These are phyloP conservation scores for Oscheius myriophilus DNA, from an alignment of 2,888 invertebrate genomes.

Conservation along the genomic window DNA sequence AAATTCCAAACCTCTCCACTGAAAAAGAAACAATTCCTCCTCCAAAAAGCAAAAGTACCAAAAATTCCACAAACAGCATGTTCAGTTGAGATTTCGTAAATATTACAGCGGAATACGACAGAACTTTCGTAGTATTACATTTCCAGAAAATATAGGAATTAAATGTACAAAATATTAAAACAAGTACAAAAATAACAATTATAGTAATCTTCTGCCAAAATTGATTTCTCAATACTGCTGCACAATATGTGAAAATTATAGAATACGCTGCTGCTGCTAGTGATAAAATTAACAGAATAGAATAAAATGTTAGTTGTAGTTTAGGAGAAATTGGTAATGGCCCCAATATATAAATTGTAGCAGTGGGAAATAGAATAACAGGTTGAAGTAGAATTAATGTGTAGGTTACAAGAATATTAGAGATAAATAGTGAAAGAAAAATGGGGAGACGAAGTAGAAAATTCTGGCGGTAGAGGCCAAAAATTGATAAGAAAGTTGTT, in stretches of 20 bases:
- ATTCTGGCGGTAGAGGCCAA: constrained; percentile 13
- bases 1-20: constrained; percentile 20
- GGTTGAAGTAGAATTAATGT: constrained; percentile 14
- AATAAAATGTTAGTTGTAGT: not conserved
- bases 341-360: constrained; percentile 7
- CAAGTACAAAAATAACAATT: not conserved
- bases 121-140: not conserved
- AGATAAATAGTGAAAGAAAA: constrained; percentile 12
- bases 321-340: not conserved
- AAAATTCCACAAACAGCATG: constrained; percentile 9
- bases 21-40: constrained; percentile 12
- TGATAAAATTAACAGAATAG: not conserved
- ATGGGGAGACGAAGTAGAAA: constrained; percentile 21
- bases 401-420: constrained; percentile 12
- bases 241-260: constrained; percentile 10
- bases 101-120: not conserved
- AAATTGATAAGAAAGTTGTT: not conserved
- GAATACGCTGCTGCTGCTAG: constrained; percentile 18
- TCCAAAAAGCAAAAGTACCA: constrained; percentile 13
- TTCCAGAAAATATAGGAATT: constrained; percentile 5
- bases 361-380: constrained; percentile 1
- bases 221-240: constrained; percentile 4
- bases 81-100: constrained; percentile 11
- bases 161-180: constrained; percentile 1
- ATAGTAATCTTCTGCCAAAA: constrained; percentile 9